Conservation (phyloP, 64 coral and sea anemone species). For the Pocillopora damicornis region DNA sequence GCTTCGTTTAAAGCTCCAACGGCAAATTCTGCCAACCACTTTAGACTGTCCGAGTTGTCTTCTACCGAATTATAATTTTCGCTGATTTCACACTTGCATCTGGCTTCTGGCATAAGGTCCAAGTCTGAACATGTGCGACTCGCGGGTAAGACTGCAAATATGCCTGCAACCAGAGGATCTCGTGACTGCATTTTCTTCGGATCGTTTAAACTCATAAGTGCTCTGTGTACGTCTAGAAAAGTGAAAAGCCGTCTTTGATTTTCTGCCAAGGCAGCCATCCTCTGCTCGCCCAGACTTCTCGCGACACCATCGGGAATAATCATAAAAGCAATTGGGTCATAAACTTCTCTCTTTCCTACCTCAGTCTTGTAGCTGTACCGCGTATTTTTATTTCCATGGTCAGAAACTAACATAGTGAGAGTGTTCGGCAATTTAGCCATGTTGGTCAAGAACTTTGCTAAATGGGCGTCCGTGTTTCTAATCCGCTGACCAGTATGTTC, state of each 20-base stretch:
- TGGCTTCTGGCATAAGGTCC: slow-evolving; percentile 34
- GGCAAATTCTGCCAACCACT: slow-evolving; percentile 69
- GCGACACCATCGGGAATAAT: slow-evolving; percentile 46
- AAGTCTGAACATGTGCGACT: slow-evolving; percentile 57
- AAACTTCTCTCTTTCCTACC: slow-evolving; percentile 41
- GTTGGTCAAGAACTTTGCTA: slow-evolving; percentile 30
- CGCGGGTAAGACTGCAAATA: slow-evolving; percentile 43
- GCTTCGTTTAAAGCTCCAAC: slow-evolving; percentile 60
- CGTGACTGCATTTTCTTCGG: slow-evolving; percentile 9
- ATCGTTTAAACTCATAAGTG: slow-evolving; percentile 47
- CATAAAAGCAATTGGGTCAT: slow-evolving; percentile 51
- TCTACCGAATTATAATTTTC: slow-evolving; percentile 10
- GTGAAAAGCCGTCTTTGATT: slow-evolving; percentile 64
- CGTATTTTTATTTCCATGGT: slow-evolving; percentile 53
- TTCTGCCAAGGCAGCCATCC: slow-evolving; percentile 18
- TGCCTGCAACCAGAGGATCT: neutral
- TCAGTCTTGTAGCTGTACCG: slow-evolving; percentile 2
- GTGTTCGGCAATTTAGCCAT: slow-evolving; percentile 25
- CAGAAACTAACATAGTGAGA: slow-evolving; percentile 47
- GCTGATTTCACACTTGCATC: slow-evolving; percentile 53
- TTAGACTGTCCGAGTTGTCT: slow-evolving; percentile 35
- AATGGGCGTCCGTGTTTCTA: neutral
- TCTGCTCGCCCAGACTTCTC: slow-evolving; percentile 26
- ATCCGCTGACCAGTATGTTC: slow-evolving; percentile 32
- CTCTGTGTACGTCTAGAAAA: slow-evolving; percentile 44